Base-by-base conservation (phyloP, 2,888 invertebrate species). In the Lasioglossum lativentre region DNA sequence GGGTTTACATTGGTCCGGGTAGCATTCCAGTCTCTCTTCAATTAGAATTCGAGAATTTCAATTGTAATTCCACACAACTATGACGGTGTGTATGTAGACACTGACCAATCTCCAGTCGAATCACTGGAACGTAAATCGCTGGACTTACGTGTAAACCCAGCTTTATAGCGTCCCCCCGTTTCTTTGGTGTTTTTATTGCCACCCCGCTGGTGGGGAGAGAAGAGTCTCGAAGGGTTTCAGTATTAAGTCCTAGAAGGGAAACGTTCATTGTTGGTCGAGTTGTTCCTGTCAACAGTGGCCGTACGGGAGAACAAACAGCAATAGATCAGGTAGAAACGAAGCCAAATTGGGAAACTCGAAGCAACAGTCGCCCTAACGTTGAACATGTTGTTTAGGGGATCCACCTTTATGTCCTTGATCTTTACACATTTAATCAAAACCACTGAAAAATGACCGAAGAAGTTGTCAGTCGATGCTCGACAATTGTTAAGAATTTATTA, bases 161-260 rank as follows among this genome's bases (percentile, higher is more conserved):
- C 10, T 23, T 10, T 3, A n/a, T 23, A 23, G 52, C 23, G 23
- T 3, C 52, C 52, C 23, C 23, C 23, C 52, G 52, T 52, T 52
- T 52, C 23, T 52, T 52, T 52, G 23, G 52, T 8, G 52, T 52
- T 52, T 52, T 10, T 23, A 52, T 52, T 52, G 23, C 23, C 52
- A 23, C 3, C 52, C 3, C 52, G 52, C 52, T 10, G 52, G 23
- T 23, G 52, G 52, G 52, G 52, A 52, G 52, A 23, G 23, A 52
- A 12, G 76, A 16, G 45, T 70, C 76, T 71, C 74, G 82, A 78
- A 80, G 27, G 75, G 68, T 77, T 77, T 87, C 86, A 87, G 86
- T 87, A 87, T 87, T 87, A 86, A 80, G 70, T 76, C 59, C 34
- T 27, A n/a, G 23, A 66, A 56, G 38, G 47, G 27, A 16, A 30